A percentile compares a stretch with the other conserved stretches of the same genome.
phyloP scores from a whole-genome alignment of 2,888 invertebrate species.

The Phalera bucephala region DNA sequence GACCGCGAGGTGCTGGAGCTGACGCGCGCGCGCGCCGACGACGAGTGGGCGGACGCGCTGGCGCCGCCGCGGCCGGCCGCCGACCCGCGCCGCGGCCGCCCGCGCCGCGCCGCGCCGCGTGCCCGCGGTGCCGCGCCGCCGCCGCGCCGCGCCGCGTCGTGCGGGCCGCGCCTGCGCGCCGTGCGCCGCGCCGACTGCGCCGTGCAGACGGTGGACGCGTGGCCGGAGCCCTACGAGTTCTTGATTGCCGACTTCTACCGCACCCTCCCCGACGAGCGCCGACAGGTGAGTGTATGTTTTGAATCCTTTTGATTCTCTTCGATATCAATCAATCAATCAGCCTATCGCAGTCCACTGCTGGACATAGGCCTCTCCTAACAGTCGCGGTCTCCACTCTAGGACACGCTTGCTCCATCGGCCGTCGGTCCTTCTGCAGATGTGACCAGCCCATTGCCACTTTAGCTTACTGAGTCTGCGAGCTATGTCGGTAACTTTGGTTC shows the following conservation, averaged over 20 bases:
- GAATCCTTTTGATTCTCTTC: neutral
- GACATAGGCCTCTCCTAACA: no score
- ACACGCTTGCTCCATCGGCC: no score
- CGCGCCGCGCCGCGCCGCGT: constrained; percentile 30
- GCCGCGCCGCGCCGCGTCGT: constrained; percentile 19
- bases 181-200: constrained; percentile 31
- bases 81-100: constrained; percentile 29
- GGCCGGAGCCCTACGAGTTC: constrained; percentile 89
- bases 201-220: constrained; percentile 87
- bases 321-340: no score
- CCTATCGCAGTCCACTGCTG: no score
- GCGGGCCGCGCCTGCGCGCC: constrained; percentile 4
- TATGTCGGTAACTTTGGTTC: no score
- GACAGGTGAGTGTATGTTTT: constrained; percentile 41
- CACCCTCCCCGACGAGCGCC: constrained; percentile 47
- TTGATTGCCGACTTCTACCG: constrained; percentile 87
- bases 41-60: constrained; percentile 26
- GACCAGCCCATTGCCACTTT: no score
- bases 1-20: constrained; percentile 72
- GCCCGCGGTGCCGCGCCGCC: constrained; percentile 16
- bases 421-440: no score
- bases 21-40: constrained; percentile 50
- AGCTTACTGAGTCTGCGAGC: no score
- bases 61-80: constrained; percentile 19
- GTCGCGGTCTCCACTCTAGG: no score